Evolutionary conservation across 2,113 vertebrate genomes (phyloP).

Genomic region (Nothocercus nigrocapillus): DNA sequence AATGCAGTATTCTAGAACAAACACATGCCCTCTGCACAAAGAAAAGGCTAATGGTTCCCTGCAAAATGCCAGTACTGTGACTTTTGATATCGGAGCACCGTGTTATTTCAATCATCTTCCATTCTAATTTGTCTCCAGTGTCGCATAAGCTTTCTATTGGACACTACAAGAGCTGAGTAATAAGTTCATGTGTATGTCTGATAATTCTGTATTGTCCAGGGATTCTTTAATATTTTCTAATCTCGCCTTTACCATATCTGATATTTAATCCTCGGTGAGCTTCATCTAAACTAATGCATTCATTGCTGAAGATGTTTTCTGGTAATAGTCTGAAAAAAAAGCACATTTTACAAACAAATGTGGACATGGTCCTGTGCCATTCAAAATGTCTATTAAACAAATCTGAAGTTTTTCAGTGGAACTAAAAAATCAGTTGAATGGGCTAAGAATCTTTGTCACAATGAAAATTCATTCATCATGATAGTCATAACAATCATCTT

Average conservation of each 20-base stretch:
- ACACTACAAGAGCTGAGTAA: background rate
- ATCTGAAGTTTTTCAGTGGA: background rate
- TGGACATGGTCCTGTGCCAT: background rate
- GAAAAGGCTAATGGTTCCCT: background rate
- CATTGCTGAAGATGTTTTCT: background rate
- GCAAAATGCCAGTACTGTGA: background rate
- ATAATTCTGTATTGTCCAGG: background rate
- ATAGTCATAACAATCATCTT: background rate
- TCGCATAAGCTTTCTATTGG: background rate
- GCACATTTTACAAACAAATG: background rate
- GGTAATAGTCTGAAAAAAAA: background rate
- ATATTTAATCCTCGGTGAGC: background rate
- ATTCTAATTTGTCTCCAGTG: background rate
- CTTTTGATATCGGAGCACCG: background rate
- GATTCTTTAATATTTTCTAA: background rate
- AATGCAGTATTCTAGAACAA: background rate
- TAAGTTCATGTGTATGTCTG: background rate
- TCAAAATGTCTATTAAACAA: background rate
- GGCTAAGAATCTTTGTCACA: background rate
- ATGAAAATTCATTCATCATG: no score
- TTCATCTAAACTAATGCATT: background rate
- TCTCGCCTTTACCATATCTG: background rate
- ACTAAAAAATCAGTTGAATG: background rate
- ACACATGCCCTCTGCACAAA: background rate
- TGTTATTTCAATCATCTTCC: background rate